Evolutionary conservation across 2,113 vertebrate species (phyloP), one percentile per base, ranked within the genome.

Genomic region (Scolopax mira): DNA sequence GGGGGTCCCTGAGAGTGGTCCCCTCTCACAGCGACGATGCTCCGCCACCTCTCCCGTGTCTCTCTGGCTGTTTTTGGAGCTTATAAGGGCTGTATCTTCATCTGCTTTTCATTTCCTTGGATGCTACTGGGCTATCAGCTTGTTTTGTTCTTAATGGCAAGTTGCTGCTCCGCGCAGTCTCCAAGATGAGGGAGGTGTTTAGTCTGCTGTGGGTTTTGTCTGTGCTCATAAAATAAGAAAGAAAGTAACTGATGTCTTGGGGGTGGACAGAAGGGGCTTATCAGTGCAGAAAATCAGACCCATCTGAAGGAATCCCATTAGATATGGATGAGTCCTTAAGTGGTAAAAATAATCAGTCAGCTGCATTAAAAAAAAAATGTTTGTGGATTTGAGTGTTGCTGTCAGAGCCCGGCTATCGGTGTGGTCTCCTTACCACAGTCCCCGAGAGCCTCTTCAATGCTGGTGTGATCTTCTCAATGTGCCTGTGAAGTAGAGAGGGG

Each of bases 81-180:
- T 94, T 31, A 31, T 1, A 58, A 16, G 51, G 44, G 49, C 37
- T 52, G 41, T 80, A 5, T 66, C 85, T 90, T 91, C 89, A 95
- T 89, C 83, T 96, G 94, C 54, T 97, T 96, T 84, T 85, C 46
- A 94, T 97, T 96, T 94, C 94, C 71, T 73, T 16, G 57, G 84
- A 35, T 94, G 88, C 60, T 95, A 51, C 70, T 83, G 72, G 58
- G 60, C 67, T 90, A 82, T 88, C 66, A 49, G 52, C 54, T 79
- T 90, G 48, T 91, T 95, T 78, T 85, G 78, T 86, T 61, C 86
- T 81, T n/a, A 37, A 71, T 79, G 70, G 82, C 74, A 86, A 44
- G 24, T 19, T 37, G 57, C 55, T 88, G 88, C 61, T 90, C 52
- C 2, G 1, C 58, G 12, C 31, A 62, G 27, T 60, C 72, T 78